Evolutionary conservation across 2,797 vertebrate genomes (phyloP).

Genomic region (Champsocephalus gunnari): DNA sequence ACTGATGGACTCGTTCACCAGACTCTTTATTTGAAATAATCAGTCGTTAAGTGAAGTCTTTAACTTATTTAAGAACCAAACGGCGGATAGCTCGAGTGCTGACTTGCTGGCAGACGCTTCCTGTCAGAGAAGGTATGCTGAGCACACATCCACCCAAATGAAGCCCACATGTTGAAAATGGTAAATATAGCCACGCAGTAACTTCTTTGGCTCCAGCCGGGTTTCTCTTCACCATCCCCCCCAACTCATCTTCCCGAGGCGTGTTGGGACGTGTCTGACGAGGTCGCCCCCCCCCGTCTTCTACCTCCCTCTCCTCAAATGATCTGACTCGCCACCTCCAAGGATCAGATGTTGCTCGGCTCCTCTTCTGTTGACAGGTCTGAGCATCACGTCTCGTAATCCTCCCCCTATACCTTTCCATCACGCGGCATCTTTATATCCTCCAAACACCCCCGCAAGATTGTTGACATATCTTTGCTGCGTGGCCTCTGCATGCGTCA

Average conservation of each 20-base stretch:
- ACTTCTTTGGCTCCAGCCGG: slow-evolving; percentile 58
- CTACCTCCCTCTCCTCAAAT: background rate
- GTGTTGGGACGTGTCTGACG: slow-evolving; percentile 59
- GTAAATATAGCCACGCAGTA: slow-evolving; percentile 81
- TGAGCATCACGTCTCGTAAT: slow-evolving; percentile 1
- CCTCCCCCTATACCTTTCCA: slow-evolving; percentile 11
- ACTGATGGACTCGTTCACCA: background rate
- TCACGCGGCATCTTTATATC: slow-evolving; percentile 16
- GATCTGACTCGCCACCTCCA: slow-evolving; percentile 24
- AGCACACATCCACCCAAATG: slow-evolving; percentile 72
- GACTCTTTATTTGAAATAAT: background rate
- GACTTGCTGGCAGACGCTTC: slow-evolving; percentile 44
- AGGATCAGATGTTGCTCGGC: slow-evolving; percentile 39
- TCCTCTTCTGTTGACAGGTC: slow-evolving; percentile 30
- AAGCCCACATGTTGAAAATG: slow-evolving; percentile 82
- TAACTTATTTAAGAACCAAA: background rate
- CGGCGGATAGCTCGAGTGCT: slow-evolving; percentile 4
- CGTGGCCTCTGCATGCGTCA: slow-evolving; percentile 34
- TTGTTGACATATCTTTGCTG: slow-evolving; percentile 39
- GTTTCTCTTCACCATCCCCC: slow-evolving; percentile 26
- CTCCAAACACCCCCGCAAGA: background rate
- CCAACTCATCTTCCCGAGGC: slow-evolving; percentile 32
- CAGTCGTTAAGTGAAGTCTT: background rate
- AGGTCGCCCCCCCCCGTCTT: slow-evolving; percentile 7
- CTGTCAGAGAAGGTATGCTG: slow-evolving; percentile 75